Base-by-base conservation (phyloP, 2,888 invertebrate species). In the Heteromyza rotundicornis region DNA sequence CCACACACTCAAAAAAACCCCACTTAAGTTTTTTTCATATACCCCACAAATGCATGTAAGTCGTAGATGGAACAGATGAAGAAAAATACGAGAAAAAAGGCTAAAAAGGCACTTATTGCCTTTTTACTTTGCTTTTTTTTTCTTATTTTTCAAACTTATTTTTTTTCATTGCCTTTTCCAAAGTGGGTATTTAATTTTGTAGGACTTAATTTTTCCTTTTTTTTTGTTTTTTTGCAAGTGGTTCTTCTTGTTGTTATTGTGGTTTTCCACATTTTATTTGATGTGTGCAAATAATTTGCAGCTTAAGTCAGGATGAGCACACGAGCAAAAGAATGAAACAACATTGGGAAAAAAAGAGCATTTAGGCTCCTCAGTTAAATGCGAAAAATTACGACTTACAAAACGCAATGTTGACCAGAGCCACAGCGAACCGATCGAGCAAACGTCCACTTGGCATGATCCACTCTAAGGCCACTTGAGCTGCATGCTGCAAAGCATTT, bases 221-320 rank as follows among this genome's bases (percentile, higher is more conserved):
- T n/a, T n/a, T n/a, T n/a, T n/a, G n/a, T n/a, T n/a, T n/a, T n/a
- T n/a, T n/a, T n/a, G n/a, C n/a, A n/a, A n/a, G n/a, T n/a, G n/a
- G n/a, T n/a, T n/a, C n/a, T n/a, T n/a, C n/a, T n/a, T n/a, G n/a
- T n/a, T n/a, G n/a, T n/a, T n/a, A n/a, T n/a, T 60, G 63, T 62
- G 64, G 64, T 64, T 68, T 64, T 66, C 64, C 68, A 62, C 67
- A 65, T 65, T 64, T 68, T 66, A 66, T 69, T 70, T 67, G 68
- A 70, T 68, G 64, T 66, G 66, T 64, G 68, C 66, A 68, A 68
- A 69, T 64, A 69, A 66, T 65, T 59, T 59, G 27, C 53, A 49
- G 49, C 27, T 40, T 40, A 40, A 40, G 40, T 14, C 40, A n/a
- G n/a, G 27, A 27, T 27, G 27, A 40, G 14, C 40, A 2, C 40